These are phyloP conservation scores for Syndactyla subalaris DNA, from an alignment of 2,797 vertebrate genomes.

Conservation along the genomic window DNA sequence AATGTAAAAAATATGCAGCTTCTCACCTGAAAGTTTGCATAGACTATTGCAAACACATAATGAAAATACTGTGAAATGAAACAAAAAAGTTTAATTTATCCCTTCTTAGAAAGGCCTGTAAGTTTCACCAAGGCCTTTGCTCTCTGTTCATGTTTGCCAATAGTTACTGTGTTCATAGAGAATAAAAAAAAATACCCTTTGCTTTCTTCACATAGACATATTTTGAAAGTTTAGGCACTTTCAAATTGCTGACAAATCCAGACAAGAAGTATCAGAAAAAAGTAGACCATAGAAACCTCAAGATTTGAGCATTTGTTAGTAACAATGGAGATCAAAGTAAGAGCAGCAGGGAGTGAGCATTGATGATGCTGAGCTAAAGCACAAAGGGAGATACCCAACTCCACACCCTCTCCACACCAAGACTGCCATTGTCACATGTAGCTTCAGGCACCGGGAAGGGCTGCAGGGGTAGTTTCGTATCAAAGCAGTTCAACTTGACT, in stretches of 20 bases:
- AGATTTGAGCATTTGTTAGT: neutral
- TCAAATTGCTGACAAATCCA: neutral
- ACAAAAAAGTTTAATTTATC: neutral
- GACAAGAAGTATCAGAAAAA: neutral
- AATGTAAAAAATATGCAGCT: neutral
- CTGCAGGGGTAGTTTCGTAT: neutral
- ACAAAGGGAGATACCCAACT: neutral
- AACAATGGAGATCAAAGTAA: neutral
- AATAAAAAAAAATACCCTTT: neutral
- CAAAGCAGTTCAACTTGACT: neutral
- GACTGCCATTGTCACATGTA: neutral
- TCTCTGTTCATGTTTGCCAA: neutral
- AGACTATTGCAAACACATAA: neutral
- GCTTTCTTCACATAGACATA: rapidly evolving
- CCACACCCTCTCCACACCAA: neutral
- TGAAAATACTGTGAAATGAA: neutral
- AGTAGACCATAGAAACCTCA: neutral
- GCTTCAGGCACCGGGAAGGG: neutral
- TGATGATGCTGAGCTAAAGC: neutral
- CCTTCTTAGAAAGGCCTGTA: neutral
- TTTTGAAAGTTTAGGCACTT: neutral
- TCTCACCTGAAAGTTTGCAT: neutral
- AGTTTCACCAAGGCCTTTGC: neutral
- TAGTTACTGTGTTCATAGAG: neutral
- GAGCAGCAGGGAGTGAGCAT: neutral